A percentile compares a stretch with the other conserved stretches of the same genome.
These are phyloP conservation scores for Agrotis ipsilon DNA, from an alignment of 2,888 invertebrate genomes.

Conservation along the genomic window DNA sequence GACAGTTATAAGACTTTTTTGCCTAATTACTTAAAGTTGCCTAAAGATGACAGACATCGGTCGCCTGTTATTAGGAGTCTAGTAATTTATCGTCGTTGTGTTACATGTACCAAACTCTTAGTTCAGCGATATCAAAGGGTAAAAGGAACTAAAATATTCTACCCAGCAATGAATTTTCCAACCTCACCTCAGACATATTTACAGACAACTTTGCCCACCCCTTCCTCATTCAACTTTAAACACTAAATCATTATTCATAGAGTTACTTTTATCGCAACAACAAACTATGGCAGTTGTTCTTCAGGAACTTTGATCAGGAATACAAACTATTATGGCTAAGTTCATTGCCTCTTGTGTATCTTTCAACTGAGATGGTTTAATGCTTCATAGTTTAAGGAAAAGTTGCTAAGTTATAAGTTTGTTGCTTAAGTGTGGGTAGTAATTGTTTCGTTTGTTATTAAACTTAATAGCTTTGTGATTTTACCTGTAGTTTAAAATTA, in stretches of 20 bases:
- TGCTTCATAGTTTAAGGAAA: constrained; percentile 43
- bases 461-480: background rate
- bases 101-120: no score
- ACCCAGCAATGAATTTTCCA: constrained; percentile 7
- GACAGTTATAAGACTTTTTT: no score
- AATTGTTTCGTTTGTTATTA: constrained; percentile 1
- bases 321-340: constrained; percentile 57
- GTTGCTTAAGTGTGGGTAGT: constrained; percentile 16
- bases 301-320: constrained; percentile 46
- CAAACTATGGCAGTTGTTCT: constrained; percentile 33
- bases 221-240: constrained; percentile 11
- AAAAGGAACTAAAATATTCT: background rate
- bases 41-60: no score
- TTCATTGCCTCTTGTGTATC: constrained; percentile 44
- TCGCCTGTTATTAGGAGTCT: no score
- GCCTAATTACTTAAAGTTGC: no score
- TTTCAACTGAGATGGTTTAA: constrained; percentile 52
- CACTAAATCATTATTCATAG: constrained; percentile 42
- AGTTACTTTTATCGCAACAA: constrained; percentile 31
- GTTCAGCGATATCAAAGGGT: background rate
- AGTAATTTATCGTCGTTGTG: no score
- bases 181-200: constrained; percentile 7
- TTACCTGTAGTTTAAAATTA: no score
- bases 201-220: constrained; percentile 2
- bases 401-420: constrained; percentile 26